These are phyloP conservation scores for Aethina tumida DNA, from an alignment of 1,140 invertebrate species.

Conservation along the genomic window DNA sequence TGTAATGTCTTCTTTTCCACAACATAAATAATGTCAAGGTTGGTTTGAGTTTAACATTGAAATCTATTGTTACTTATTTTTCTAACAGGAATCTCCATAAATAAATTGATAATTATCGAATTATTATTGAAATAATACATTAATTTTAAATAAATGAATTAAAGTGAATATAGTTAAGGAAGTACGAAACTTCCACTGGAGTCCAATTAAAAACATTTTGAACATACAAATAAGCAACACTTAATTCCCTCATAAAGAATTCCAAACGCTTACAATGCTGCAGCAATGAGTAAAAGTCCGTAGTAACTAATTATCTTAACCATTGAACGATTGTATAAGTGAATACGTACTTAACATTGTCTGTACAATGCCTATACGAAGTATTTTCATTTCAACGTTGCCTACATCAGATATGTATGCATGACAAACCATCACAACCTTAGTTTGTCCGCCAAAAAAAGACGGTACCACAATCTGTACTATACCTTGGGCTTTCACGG, in stretches of 20 bases:
- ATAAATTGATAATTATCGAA: neutral
- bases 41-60: neutral
- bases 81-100: neutral
- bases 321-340: conserved; percentile 27
- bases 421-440: conserved; percentile 44
- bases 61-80: neutral
- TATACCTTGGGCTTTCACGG: conserved; percentile 43
- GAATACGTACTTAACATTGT: conserved; percentile 36
- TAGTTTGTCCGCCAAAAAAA: conserved; percentile 43
- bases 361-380: conserved; percentile 44
- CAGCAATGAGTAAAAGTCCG: conserved; percentile 24
- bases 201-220: conserved; percentile 23
- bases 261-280: conserved; percentile 19
- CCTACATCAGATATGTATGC: conserved; percentile 49
- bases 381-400: conserved; percentile 41
- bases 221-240: conserved; percentile 23
- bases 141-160: conserved; percentile 23
- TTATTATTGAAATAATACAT: neutral
- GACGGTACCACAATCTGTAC: conserved; percentile 44
- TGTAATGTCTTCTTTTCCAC: too few relatives aligned
- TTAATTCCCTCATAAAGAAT: conserved; percentile 27
- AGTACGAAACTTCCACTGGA: conserved; percentile 25
- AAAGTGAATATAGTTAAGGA: conserved; percentile 22
- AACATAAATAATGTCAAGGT: neutral
- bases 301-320: conserved; percentile 27